Evolutionary conservation across 2,113 vertebrate species (phyloP), one percentile per base, ranked within the genome.

Genomic region (Chaetorhynchus papuensis): DNA sequence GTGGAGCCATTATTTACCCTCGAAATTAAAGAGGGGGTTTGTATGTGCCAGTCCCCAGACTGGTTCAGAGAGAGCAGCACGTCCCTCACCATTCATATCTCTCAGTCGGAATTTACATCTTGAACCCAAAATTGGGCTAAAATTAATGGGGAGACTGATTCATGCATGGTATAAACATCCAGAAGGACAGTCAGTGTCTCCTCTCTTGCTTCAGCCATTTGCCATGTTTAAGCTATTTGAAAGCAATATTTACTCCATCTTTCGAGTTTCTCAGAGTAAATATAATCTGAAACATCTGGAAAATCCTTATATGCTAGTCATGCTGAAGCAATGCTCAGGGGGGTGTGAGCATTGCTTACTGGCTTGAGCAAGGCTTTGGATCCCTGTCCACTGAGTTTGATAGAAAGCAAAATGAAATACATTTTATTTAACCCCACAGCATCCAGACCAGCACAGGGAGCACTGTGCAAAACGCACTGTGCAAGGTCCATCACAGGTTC

Each of bases 321-420:
- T 52, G 87, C 82, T 90, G 83, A 84, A 94, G 75, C 83, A 95
- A 98, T 98, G 98, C 85, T 92, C 98, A 91, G 97, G 96, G 86
- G 85, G 63, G 24, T 90, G 76, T 50, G 91, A 96, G 60, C 85
- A 44, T 90, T 91, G 91, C 90, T 90, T 47, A 57, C 70, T 92
- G 90, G 93, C 95, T 87, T 50, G 1, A 94, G 84, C 83, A 85
- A 47, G 77, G 82, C 53, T 95, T 95, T 96, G 93, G 81, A 91
- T 92, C 89, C 19, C 61, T 65, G 75, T 85, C 53, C 49, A 71
- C 77, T 4, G 76, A 59, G 44, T 83, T 41, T 61, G 92, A 96
- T 15, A 79, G 76, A 71, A 93, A 83, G 92, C 80, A 92, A 94
- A 93, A 76, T 20, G 54, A 6, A 28, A 1, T 15, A 63, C 14